A percentile compares a stretch with the other conserved stretches of the same genome.
Conservation (phyloP, 2,797 vertebrate genomes). For the Cygnus olor region DNA sequence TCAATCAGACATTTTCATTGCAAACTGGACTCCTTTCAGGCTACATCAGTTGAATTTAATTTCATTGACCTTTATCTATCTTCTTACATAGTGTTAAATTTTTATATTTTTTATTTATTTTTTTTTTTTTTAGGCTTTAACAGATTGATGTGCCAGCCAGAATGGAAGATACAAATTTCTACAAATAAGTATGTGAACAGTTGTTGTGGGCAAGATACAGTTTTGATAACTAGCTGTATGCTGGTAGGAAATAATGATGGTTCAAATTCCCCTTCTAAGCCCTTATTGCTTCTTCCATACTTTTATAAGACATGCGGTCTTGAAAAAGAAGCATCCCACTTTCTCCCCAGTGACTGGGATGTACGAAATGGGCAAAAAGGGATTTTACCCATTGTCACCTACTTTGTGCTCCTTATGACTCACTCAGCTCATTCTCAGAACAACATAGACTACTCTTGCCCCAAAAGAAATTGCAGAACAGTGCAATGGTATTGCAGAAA, state of each 20-base stretch:
- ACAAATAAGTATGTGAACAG: neutral
- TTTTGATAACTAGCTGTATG: neutral
- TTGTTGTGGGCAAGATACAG: neutral
- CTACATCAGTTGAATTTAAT: neutral
- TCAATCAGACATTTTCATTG: neutral
- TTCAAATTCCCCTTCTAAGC: neutral
- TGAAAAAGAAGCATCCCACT: neutral
- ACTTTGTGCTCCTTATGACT: neutral
- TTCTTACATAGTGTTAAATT: neutral
- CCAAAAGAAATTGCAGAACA: neutral
- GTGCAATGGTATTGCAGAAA: too few species aligned
- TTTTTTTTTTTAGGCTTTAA: neutral
- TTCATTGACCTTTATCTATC: neutral
- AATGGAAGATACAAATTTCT: neutral
- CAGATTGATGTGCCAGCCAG: neutral
- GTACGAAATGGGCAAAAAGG: neutral
- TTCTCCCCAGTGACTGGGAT: neutral
- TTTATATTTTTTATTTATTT: too few species aligned
- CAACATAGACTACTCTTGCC: neutral
- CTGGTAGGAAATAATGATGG: neutral
- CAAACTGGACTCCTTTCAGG: neutral
- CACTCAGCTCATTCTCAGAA: accelerated
- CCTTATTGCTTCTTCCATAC: neutral
- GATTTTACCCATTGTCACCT: neutral
- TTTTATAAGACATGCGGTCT: neutral